Evolutionary conservation across 1,140 invertebrate genomes (phyloP), one percentile per base, ranked within the genome.

Genomic region (Anastrepha ludens): DNA sequence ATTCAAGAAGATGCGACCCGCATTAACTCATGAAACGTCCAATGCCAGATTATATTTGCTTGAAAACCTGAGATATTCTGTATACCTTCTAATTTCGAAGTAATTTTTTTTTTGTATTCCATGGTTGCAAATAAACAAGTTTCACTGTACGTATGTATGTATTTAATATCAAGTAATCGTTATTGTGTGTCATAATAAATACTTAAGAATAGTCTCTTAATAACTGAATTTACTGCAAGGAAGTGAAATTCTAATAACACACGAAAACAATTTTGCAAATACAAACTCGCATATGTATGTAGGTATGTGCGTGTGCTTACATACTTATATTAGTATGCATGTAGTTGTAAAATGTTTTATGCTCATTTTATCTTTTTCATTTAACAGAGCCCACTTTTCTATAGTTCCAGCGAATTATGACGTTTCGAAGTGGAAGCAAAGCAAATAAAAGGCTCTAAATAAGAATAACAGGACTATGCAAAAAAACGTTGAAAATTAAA

Each of bases 181-280:
- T 67, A 67, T 29, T 15, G n/a, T 67, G 64, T 39, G 64, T 67
- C 64, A 67, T 67, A 67, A 64, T 64, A 20, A 64, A 64, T 64
- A 64, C n/a, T 64, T 20, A 29, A 29, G 29, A 20, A 64, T 64
- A 20, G 9, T 6, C 62, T 3, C 62, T 64, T 20, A 64, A 64
- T 64, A 20, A 64, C 62, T 64, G 62, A 64, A 8, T 20, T 64
- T 2, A 20, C 20, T 64, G n/a, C n/a, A 17, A 64, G 9, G 62
- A 67, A 67, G 29, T 29, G 29, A 13, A 67, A 7, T 67, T 29
- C 9, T 67, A 41, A 39, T 29, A 29, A 29, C 29, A 67, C 64
- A 39, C 64, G 9, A 67, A 39, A 39, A 6, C 6, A 67, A 67
- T 29, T 29, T 41, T 20, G 29, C 20, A 67, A 67, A 39, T 41